phyloP scores from a whole-genome alignment of 2,888 invertebrate genomes.

The Scaptomyza caliginosa region DNA sequence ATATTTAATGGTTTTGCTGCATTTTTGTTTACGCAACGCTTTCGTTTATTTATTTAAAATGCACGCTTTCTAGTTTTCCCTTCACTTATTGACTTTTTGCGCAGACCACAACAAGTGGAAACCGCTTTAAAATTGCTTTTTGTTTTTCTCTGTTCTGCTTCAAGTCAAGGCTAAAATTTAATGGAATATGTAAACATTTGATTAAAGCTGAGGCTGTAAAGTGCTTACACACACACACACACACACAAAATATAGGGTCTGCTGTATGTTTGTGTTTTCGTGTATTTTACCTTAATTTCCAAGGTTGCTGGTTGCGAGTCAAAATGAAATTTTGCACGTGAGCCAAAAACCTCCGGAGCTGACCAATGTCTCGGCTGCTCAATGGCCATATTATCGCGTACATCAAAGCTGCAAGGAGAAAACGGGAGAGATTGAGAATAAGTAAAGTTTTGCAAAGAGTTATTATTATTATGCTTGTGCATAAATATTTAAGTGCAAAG shows the following conservation, averaged over 20 bases:
- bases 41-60: constrained; percentile 5
- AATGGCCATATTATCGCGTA: constrained; percentile 91
- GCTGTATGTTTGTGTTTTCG: too few species aligned
- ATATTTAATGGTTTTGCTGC: constrained; percentile 4
- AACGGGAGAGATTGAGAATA: neutral
- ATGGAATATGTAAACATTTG: constrained; percentile 36
- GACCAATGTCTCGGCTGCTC: constrained; percentile 93
- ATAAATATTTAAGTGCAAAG: constrained; percentile 40
- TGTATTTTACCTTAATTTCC: constrained; percentile 86
- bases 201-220: constrained; percentile 9
- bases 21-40: neutral
- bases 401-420: constrained; percentile 89
- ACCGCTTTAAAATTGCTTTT: neutral
- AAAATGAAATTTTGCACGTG: constrained; percentile 93
- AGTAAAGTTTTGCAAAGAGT: constrained; percentile 11
- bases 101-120: neutral
- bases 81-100: neutral
- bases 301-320: constrained; percentile 92
- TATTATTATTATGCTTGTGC: constrained; percentile 42
- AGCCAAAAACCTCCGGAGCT: constrained; percentile 92
- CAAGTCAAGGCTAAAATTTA: constrained; percentile 8
- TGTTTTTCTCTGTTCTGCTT: too few species aligned
- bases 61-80: neutral
- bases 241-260: neutral
- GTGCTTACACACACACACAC: neutral